These are phyloP conservation scores for Timema podura DNA, from an alignment of 2,888 invertebrate species.

Conservation along the genomic window DNA sequence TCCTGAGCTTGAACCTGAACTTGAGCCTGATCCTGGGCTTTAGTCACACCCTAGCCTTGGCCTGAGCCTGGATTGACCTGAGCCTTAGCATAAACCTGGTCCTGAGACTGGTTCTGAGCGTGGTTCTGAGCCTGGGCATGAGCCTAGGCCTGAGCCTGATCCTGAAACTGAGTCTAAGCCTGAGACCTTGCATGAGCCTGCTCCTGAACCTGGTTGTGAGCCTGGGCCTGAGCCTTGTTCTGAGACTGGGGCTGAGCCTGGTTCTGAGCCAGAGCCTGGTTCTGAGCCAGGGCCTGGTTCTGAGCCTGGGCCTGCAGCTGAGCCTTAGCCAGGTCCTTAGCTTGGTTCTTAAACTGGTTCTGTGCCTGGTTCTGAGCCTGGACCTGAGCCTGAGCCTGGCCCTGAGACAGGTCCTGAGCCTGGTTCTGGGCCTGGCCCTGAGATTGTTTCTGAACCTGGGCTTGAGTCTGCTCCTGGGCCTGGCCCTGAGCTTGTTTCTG, in stretches of 20 bases:
- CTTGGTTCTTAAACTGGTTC: neutral
- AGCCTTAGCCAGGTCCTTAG: conserved; percentile 12
- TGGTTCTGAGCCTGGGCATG: neutral
- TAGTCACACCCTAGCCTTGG: neutral
- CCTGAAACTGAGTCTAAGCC: conserved; percentile 11
- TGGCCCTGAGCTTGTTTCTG: too few species aligned
- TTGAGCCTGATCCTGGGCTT: neutral
- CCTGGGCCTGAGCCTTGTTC: conserved; percentile 14
- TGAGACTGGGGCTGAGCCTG: conserved; percentile 12
- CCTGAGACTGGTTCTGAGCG: neutral
- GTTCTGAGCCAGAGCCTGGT: conserved; percentile 8
- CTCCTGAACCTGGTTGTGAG: conserved; percentile 13
- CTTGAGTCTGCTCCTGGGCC: too few species aligned
- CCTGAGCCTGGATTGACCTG: conserved; percentile 11
- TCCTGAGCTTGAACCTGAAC: neutral
- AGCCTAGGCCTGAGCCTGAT: conserved; percentile 14
- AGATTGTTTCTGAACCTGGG: too few species aligned
- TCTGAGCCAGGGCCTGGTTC: conserved; percentile 2
- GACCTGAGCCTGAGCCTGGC: neutral
- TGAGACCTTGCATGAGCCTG: conserved; percentile 15
- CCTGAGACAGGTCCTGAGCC: neutral
- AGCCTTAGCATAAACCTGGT: neutral
- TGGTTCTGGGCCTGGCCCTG: conserved; percentile 9
- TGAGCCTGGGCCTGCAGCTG: neutral
- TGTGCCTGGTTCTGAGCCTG: conserved; percentile 5